Evolutionary conservation across 2,797 vertebrate species (phyloP).

Genomic region (Smutsia gigantea): DNA sequence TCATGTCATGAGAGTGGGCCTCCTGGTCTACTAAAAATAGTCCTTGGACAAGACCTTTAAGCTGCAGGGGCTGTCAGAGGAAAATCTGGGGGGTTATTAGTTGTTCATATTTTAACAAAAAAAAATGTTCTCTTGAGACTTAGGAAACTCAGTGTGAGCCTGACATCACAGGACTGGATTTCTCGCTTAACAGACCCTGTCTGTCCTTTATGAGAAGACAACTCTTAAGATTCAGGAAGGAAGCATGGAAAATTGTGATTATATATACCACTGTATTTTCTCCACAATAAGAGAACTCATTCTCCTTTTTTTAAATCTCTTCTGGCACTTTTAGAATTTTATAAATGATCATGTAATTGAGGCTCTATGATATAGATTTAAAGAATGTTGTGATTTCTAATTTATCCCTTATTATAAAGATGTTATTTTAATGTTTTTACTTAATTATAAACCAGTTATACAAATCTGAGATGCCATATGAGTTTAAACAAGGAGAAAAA

Average conservation of each 20-base stretch:
- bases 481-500: not conserved
- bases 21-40: constrained; percentile 61
- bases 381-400: not conserved
- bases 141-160: constrained; percentile 63
- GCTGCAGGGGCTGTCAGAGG: constrained; percentile 70
- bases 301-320: not conserved
- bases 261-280: constrained; percentile 38
- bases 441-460: not conserved
- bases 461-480: not conserved
- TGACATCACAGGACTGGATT: constrained; percentile 75
- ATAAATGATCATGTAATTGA: not conserved
- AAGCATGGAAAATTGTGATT: constrained; percentile 69
- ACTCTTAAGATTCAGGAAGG: constrained; percentile 20
- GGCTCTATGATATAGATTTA: not conserved
- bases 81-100: constrained; percentile 79
- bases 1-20: constrained; percentile 42
- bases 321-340: not conserved
- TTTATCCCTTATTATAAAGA: not conserved
- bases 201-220: constrained; percentile 53
- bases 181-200: constrained; percentile 50
- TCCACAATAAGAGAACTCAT: not conserved
- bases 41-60: constrained; percentile 60
- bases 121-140: constrained; percentile 72
- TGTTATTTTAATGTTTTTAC: not conserved
- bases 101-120: constrained; percentile 77